Evolutionary conservation across 1,140 invertebrate genomes (phyloP).

Genomic region (Penaeus vannamei): DNA sequence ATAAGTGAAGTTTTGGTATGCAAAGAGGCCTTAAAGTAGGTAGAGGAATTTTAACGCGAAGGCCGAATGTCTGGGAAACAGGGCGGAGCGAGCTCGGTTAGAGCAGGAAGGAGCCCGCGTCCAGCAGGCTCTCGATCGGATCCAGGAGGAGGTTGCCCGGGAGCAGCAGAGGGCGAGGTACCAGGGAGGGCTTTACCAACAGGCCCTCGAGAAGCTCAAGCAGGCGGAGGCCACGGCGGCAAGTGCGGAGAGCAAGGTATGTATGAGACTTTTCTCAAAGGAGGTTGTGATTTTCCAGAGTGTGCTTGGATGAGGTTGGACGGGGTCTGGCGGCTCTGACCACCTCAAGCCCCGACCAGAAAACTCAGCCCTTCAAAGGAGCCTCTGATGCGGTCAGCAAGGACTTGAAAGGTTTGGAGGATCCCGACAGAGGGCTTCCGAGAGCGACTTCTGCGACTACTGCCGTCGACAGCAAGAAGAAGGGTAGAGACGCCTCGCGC

Average conservation of each 20-base stretch:
- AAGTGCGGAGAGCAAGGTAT: conserved; percentile 30
- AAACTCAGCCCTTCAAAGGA: too few species aligned
- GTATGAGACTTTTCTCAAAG: not conserved
- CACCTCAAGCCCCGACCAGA: not conserved
- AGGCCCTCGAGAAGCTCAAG: conserved; percentile 44
- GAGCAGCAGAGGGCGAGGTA: conserved; percentile 34
- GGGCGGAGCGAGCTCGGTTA: too few species aligned
- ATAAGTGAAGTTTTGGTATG: too few species aligned
- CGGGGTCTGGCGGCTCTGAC: conserved; percentile 31
- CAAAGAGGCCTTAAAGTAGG: too few species aligned
- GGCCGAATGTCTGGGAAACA: not conserved
- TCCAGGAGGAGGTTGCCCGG: conserved; percentile 16
- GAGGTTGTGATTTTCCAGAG: conserved; percentile 16
- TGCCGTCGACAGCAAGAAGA: not conserved
- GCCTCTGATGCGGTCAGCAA: too few species aligned
- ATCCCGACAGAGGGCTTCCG: not conserved
- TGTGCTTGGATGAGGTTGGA: conserved; percentile 44
- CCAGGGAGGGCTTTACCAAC: conserved; percentile 45
- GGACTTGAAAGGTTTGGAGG: too few species aligned
- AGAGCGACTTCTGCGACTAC: not conserved
- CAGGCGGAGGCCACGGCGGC: conserved; percentile 7
- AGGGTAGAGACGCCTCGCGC: too few species aligned
- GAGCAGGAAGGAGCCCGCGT: conserved; percentile 30
- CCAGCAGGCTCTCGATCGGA: conserved; percentile 19
- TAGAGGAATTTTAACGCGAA: too few species aligned